Evolutionary conservation across 2,797 vertebrate species (phyloP).

Genomic region (Gymnocypris eckloni): DNA sequence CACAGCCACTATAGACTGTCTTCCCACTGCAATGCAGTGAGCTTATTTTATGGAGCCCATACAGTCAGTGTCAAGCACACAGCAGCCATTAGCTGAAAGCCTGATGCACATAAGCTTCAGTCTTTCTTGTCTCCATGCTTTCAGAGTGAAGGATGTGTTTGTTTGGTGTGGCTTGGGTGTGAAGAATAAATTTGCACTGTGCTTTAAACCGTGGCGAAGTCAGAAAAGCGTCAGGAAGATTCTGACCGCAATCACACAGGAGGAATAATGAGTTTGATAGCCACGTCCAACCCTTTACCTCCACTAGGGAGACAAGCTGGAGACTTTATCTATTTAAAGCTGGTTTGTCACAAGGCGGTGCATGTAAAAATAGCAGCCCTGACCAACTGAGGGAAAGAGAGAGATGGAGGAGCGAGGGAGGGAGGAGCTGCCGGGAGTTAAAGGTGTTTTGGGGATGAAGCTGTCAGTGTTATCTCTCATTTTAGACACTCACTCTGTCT

Average conservation of each 20-base stretch:
- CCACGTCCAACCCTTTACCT: slow-evolving; percentile 70
- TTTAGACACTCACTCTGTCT: slow-evolving; percentile 37
- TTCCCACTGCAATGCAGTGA: slow-evolving; percentile 37
- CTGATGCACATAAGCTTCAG: neutral
- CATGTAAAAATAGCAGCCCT: slow-evolving; percentile 61
- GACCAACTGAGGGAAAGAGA: slow-evolving; percentile 52
- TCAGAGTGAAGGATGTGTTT: neutral
- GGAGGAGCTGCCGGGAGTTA: neutral
- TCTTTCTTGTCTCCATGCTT: neutral
- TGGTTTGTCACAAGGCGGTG: slow-evolving; percentile 67
- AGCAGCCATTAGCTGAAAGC: slow-evolving; percentile 13
- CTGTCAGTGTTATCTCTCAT: slow-evolving; percentile 55
- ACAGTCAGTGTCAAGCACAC: slow-evolving; percentile 6
- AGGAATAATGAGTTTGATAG: slow-evolving; percentile 76
- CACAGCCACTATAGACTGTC: neutral
- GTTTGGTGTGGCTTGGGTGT: slow-evolving; percentile 24
- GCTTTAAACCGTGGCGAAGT: slow-evolving; percentile 57
- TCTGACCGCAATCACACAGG: slow-evolving; percentile 73
- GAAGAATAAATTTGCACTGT: slow-evolving; percentile 35
- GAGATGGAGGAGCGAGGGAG: neutral
- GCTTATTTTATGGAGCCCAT: slow-evolving; percentile 13
- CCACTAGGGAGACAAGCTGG: slow-evolving; percentile 71
- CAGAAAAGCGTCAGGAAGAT: slow-evolving; percentile 63
- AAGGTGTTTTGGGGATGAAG: slow-evolving; percentile 55
- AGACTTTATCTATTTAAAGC: slow-evolving; percentile 75